These are phyloP conservation scores for Hetaerina titia DNA, from an alignment of 2,888 invertebrate species.

Conservation along the genomic window DNA sequence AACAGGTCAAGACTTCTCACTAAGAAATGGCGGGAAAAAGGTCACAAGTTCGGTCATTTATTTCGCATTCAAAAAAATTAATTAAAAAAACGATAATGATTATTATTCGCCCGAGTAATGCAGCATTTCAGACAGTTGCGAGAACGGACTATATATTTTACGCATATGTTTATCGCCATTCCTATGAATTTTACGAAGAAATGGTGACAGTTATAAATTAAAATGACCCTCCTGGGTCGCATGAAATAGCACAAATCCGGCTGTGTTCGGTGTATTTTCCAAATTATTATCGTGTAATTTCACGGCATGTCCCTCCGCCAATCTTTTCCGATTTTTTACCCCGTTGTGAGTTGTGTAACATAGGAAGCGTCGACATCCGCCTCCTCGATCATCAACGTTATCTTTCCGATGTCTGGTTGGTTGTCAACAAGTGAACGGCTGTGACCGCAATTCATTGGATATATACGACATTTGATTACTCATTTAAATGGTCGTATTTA, in stretches of 20 bases:
- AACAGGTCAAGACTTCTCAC: background rate
- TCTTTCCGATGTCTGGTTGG: background rate
- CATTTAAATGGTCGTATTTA: background rate
- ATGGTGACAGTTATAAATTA: background rate
- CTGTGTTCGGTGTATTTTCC: background rate
- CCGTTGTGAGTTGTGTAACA: background rate
- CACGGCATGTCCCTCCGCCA: background rate
- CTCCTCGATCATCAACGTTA: background rate
- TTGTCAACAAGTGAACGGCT: background rate
- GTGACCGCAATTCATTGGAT: background rate
- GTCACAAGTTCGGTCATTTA: background rate
- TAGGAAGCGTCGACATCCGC: background rate
- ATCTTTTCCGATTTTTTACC: no score
- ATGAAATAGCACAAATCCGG: background rate
- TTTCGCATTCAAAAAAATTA: no score
- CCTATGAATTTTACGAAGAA: background rate
- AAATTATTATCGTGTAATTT: background rate
- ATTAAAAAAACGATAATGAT: no score
- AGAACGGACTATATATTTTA: background rate
- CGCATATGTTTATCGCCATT: background rate
- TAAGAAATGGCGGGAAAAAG: background rate
- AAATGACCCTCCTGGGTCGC: background rate
- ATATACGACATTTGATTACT: background rate
- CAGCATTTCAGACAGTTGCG: background rate
- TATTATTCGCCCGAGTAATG: background rate